Base-by-base conservation (phyloP, 2,888 invertebrate genomes). In the Athalia rosae region DNA sequence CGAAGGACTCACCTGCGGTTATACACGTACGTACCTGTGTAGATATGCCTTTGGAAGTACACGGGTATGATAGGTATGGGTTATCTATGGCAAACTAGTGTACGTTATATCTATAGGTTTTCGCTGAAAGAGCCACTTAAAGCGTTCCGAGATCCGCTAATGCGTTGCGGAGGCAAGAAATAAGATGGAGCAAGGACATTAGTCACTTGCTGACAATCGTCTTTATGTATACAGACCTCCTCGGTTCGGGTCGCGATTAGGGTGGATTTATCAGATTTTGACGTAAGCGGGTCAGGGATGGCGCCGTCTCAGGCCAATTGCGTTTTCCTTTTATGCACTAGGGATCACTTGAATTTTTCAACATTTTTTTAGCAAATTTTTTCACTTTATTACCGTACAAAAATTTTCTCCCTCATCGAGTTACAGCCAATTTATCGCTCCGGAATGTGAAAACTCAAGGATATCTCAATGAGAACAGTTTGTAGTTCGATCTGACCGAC, bases 311-410 rank as follows among this genome's bases (percentile, higher is more conserved):
- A 41, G 13, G 45, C 73, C 8, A 28, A n/a, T 73, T 61, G 56
- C 69, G 41, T 73, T 61, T 67, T 50, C 28, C 50, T 50, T 50
- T 3, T 50, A 50, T 50, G 7, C 50, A 67, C 64, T 15, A 47
- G 47, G 84, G 86, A 86, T 86, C 84, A 83, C 82, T 87, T 87
- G 87, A 87, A 87, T 87, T 87, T 87, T 87, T 28, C 28, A 28
- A 28, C 28, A 28, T 2, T 28, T 28, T 28, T 28, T 28, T 2
- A 28, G 28, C 28, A 28, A 28, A 28, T 28, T n/a, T 28, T 28
- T 2, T n/a, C n/a, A n/a, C n/a, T 28, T 28, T 28, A 28, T 28
- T 28, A 28, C 28, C 2, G 28, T 28, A 2, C 2, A 1, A 28
- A 28, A 28, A 28, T 28, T 28, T 28, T 2, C 28, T 28, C 28